Base-by-base conservation (phyloP, 2,797 vertebrate genomes). In the Dendrocincla tyrannina region DNA sequence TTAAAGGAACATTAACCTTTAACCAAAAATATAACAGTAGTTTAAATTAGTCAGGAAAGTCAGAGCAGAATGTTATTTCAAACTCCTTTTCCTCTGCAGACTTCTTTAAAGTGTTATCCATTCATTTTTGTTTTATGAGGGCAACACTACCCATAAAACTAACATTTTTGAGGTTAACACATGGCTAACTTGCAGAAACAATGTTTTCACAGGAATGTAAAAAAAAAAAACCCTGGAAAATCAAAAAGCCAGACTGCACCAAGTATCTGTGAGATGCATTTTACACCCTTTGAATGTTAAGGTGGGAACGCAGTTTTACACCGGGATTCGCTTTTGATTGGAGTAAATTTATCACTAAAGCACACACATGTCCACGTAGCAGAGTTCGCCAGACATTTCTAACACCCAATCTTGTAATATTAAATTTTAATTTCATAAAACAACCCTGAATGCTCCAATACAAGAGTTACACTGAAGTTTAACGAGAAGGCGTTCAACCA, bases 11-110 rank as follows among this genome's bases (percentile, higher is more conserved):
- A 95, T 96, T 96, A 96, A 96, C 96, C 96, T 96, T 93, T 91
- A 96, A 91, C 95, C 96, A 95, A 95, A 96, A 96, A 91, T 95
- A 91, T 75, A 96, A 91, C 96, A 95, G 95, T 91, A 95, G 96
- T 96, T 96, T 94, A 96, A 96, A 94, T 93, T 90, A 96, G 95
- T 74, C 83, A 41, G 59, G 85, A 86, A 95, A 90, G 70, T 68
- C 77, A 82, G 67, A 91, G 60, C 64, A 90, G 88, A 95, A 97
- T 90, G 94, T 94, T 95, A 94, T 95, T 97, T 46, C 85, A 92
- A 97, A 97, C 91, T 94, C 89, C 93, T 92, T 92, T 87, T 94
- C 83, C 91, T 81, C 69, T 5, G 63, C 68, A 91, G 94, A 46
- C 87, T 78, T 68, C 81, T 85, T 91, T 87, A 91, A 95, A 96